Evolutionary conservation across 2,113 vertebrate species (phyloP).

Genomic region (Nansenia antarctica): DNA sequence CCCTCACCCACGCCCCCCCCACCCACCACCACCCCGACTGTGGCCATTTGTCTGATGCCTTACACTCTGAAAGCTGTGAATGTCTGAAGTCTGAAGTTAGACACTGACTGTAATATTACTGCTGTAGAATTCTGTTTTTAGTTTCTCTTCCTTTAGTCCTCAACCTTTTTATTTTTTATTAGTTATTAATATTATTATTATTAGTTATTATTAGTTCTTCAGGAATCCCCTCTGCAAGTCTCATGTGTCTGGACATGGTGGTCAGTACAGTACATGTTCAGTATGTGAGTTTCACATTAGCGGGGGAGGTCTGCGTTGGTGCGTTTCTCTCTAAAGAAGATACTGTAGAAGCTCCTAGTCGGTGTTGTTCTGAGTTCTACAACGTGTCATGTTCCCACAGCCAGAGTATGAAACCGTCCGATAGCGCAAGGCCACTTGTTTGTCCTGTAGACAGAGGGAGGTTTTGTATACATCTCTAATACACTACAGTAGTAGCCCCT

Average conservation of each 20-base stretch:
- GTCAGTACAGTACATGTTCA: no score
- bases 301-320: not conserved
- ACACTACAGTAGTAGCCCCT: not conserved
- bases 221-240: not conserved
- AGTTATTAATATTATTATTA: no score
- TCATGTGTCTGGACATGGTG: no score
- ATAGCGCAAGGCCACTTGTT: not conserved
- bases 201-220: no score
- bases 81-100: slow-evolving; percentile 30
- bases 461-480: not conserved
- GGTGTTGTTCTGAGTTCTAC: not conserved
- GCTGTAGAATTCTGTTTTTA: not conserved
- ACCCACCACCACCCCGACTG: not conserved
- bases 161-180: no score
- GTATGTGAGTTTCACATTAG: not conserved
- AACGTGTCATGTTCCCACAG: not conserved
- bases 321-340: not conserved
- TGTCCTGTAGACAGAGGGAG: not conserved
- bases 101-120: not conserved
- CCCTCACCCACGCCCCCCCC: slow-evolving; percentile 4
- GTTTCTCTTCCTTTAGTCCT: slow-evolving; percentile 4
- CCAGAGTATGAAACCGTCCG: no score
- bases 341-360: not conserved
- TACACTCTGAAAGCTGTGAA: slow-evolving; percentile 64
- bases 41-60: slow-evolving; percentile 66